phyloP scores from a whole-genome alignment of 2,888 invertebrate genomes.

The Drosophila pseudotalamancana region DNA sequence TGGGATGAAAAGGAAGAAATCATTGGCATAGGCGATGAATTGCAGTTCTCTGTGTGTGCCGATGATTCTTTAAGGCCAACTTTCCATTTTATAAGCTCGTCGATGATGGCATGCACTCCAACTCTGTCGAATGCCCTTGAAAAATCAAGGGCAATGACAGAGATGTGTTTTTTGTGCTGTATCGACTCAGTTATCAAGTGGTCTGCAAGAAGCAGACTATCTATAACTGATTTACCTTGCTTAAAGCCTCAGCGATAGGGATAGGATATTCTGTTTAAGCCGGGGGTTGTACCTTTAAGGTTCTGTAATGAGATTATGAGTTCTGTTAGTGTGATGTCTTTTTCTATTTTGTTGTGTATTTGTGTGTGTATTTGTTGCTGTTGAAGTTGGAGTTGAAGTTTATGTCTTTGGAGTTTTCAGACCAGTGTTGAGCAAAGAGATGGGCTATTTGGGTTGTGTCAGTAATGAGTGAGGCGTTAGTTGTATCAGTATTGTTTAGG shows the following conservation, averaged over 20 bases:
- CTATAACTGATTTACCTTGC: slow-evolving; percentile 19
- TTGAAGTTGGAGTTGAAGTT: neutral
- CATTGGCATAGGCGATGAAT: slow-evolving; percentile 10
- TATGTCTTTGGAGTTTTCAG: neutral
- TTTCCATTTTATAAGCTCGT: slow-evolving; percentile 4
- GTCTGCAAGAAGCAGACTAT: slow-evolving; percentile 12
- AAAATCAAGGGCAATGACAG: slow-evolving; percentile 8
- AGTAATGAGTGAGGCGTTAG: neutral
- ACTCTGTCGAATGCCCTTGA: too few species aligned
- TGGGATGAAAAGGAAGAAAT: slow-evolving; percentile 5
- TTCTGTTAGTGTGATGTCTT: slow-evolving; percentile 7
- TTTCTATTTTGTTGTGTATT: slow-evolving; percentile 4
- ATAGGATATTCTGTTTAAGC: slow-evolving; percentile 29
- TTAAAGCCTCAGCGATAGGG: neutral
- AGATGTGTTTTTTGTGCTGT: neutral
- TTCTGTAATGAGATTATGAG: slow-evolving; percentile 5
- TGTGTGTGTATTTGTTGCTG: slow-evolving; percentile 7
- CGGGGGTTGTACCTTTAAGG: slow-evolving; percentile 1
- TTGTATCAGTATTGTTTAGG: neutral
- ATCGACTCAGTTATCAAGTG: slow-evolving; percentile 1
- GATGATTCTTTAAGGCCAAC: slow-evolving; percentile 4
- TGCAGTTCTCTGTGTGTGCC: neutral
- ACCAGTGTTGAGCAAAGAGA: neutral
- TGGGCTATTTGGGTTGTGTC: neutral
- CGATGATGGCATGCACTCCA: too few species aligned